These are phyloP conservation scores for Opisthograptis luteolata DNA, from an alignment of 2,888 invertebrate species.

Conservation along the genomic window DNA sequence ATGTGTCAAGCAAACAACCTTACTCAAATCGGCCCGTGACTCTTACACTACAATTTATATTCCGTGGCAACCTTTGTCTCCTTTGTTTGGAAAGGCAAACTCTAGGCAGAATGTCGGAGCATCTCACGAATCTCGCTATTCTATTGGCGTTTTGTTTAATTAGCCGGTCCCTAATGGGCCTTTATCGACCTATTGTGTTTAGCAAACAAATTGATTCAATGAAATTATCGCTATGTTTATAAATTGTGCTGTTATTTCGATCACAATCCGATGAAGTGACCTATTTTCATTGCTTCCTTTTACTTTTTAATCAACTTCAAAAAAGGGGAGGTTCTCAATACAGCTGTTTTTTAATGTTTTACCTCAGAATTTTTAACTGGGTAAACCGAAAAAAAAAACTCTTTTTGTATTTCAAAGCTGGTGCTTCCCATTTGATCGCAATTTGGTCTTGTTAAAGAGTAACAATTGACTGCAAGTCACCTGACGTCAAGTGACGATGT, in stretches of 20 bases:
- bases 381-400: too few relatives aligned
- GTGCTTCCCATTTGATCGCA: too few relatives aligned
- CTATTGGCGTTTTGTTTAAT: conserved; percentile 26
- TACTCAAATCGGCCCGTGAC: neutral
- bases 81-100: conserved; percentile 12
- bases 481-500: too few relatives aligned
- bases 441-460: too few relatives aligned
- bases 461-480: too few relatives aligned
- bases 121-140: conserved; percentile 9
- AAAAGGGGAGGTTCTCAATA: too few relatives aligned
- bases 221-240: conserved; percentile 1
- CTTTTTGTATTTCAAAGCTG: too few relatives aligned
- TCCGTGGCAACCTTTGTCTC: conserved; percentile 10
- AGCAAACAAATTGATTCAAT: conserved; percentile 13
- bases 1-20: neutral
- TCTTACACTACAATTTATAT: conserved; percentile 14
- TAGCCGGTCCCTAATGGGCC: conserved; percentile 12
- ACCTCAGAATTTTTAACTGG: too few relatives aligned
- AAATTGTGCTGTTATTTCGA: neutral
- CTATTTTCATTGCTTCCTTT: too few relatives aligned
- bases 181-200: conserved; percentile 14
- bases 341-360: too few relatives aligned
- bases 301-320: too few relatives aligned
- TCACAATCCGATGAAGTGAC: too few relatives aligned
- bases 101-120: conserved; percentile 9